Evolutionary conservation across 2,113 vertebrate genomes (phyloP), one percentile per base, ranked within the genome.

Genomic region (Chionodraco myersi): DNA sequence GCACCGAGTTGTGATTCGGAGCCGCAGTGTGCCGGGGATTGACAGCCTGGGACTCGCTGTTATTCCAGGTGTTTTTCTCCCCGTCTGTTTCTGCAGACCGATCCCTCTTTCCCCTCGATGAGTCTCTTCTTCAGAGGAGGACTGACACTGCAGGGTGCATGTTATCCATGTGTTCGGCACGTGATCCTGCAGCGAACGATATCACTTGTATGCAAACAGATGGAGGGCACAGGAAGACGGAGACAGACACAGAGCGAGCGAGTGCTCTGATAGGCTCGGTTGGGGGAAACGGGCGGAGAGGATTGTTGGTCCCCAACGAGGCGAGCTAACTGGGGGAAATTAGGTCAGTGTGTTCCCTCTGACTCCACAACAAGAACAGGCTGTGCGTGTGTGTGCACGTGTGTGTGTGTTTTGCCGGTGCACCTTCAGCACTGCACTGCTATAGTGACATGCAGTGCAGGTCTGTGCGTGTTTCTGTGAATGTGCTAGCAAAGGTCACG

Each of bases 331-430:
- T 84, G 87, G 86, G 90, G 89, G 89, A 93, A 93, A 94, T 93
- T 94, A 94, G 93, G 92, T 95, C 92, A 94, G 87, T 90, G 86
- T 92, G 90, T 93, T 93, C 88, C 77, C 88, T 91, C 83, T 87
- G 88, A 94, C 83, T 91, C 76, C 82, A 90, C 87, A 90, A 86
- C 76, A 85, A 85, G 89, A 90, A 84, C 85, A 90, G 60, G 56
- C 79, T 87, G 84, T 85, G 70, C 45, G 21, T 21, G 57, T 54
- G 68, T 60, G 57, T 53, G 59, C 67, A 56, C 63, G 84, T 62
- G 23, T 63, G 64, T 34, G 61, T 26, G 62, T 71, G 76, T 84
- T 75, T 78, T 84, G 67, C 68, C 14, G 47, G 64, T 87, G 71
- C 75, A 88, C 74, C 77, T 86, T 79, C 61, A 79, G 63, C 51